Evolutionary conservation across 92 coral and sea anemone species (phyloP), one percentile per base, ranked within the genome.

Genomic region (Porites cylindrica): DNA sequence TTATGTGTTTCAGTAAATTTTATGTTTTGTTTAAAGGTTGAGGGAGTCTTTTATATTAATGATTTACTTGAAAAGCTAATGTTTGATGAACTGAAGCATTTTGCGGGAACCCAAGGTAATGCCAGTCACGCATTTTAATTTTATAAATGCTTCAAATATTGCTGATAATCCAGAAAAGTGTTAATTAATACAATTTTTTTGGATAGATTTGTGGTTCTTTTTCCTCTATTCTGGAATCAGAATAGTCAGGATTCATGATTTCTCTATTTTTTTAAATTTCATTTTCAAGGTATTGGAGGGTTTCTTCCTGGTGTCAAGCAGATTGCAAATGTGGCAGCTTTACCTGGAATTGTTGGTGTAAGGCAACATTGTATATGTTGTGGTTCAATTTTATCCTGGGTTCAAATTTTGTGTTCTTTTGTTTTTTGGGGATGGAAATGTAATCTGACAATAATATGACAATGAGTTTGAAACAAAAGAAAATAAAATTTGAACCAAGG

Each of bases 311-410:
- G 99, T 77, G 99, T 96, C 19, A 96, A 96, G 86, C 99, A 96
- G 85, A 96, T 96, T 89, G 99, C 99, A 43, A 96, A 96, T 93
- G 99, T 96, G n/a, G 99, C 99, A 74, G 98, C 99, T 24, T 70
- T 96, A 19, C 98, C 99, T 17, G 99, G 99, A 16, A 96, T 96
- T 86, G 96, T 96, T 86, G 99, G 98, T 87, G 99, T 96, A 86
- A 91, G 80, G 60, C 23, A 18, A 58, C 20, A 56, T 56, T 56
- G 14, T 12, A 54, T 4, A 32, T 3, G 14, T 14, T 11, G 11
- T 56, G 61, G 4, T 56, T 56, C 14, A 10, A 2, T 14, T 56
- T 56, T 56, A 10, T 56, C 61, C 1, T 8, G 10, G 14, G 14
- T 32, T 32, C 43, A 32, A 32, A 32, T 32, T 32, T 32, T 32